Evolutionary conservation across 2,888 invertebrate genomes (phyloP), one percentile per base, ranked within the genome.

Genomic region (Acleris sparsana): DNA sequence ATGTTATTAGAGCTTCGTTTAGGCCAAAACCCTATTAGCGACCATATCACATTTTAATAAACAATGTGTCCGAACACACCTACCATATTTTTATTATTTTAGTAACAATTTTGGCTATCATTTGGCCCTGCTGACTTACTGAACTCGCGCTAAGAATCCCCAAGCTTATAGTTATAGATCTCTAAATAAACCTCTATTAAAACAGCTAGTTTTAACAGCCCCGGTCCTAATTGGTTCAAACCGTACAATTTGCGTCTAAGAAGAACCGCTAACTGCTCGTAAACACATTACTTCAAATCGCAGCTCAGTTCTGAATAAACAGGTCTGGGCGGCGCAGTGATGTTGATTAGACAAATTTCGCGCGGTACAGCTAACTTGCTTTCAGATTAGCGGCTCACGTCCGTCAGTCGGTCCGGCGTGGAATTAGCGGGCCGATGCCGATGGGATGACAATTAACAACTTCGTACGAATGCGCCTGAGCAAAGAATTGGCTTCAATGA

Each of bases 311-410:
- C 72, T 63, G 71, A 78, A 78, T 79, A 75, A 78, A 69, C 74
- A 71, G 70, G 71, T 72, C 68, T 73, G 72, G 73, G 75, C 75
- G 74, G 77, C 77, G 75, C 73, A 72, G 77, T 77, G 77, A 78
- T 78, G 77, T 73, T 79, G 77, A 82, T 83, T 82, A 82, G 83
- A 74, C 75, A 78, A 76, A 83, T 83, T 80, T 86, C 77, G 74
- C 85, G 76, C 75, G 69, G 70, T 73, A 72, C 70, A 71, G 73
- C 77, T 78, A 78, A 78, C 77, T 73, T 70, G 74, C 67, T 72
- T 63, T 62, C 72, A 71, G 75, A 78, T 82, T 83, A 83, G 78
- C 78, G 65, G 62, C 72, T 74, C 71, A 71, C 72, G 70, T 70
- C 76, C 70, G 68, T 70, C 73, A 72, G 72, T 75, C 78, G 75